Base-by-base conservation (phyloP, 92 coral and sea anemone genomes). In the Meandrina meandrites region DNA sequence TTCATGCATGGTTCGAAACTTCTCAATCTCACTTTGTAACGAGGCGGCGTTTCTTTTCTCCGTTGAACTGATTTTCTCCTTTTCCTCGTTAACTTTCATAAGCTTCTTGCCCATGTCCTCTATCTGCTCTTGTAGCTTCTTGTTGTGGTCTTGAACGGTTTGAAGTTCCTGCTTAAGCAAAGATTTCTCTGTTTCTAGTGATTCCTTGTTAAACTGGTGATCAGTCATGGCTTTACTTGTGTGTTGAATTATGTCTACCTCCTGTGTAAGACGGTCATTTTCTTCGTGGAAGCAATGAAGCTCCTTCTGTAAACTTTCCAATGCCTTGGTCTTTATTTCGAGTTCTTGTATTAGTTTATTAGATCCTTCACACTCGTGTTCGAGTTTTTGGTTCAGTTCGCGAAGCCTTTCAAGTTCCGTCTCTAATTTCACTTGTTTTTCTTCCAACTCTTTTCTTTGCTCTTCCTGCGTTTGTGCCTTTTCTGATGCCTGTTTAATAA, bases 1-100 rank as follows among this genome's bases (percentile, higher is more conserved):
- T 75, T 94, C 80, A 24, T 89, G 90, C 79, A 86, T 88, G 64
- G 86, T 84, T 54, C 89, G 92, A 3, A 86, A 73, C 81, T 89
- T 78, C 45, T 81, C 91, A n/a, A 86, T 71, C 22, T 93, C 93
- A 78, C 80, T 89, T 71, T 84, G 88, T 32, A 90, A 50, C 58
- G 72, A 42, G 37, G 67, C 67, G 22, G 66, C 67, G 62, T 78
- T 21, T 36, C 81, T 62, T 34, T 56, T 80, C 74, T 71, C 91
- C 47, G 70, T 56, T 16, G 86, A 68, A 51, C 13, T 82, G 30
- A 79, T 66, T 31, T 78, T 71, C 58, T 83, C 79, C 28, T 32
- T 64, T n/a, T 82, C 57, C 36, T 58, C 84, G 74, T 60, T 71
- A 13, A 70, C n/a, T 78, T 51, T 81, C 51, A 24, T 4, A 35